Base-by-base conservation (phyloP, 2,797 vertebrate species). In the Rachycentron canadum region DNA sequence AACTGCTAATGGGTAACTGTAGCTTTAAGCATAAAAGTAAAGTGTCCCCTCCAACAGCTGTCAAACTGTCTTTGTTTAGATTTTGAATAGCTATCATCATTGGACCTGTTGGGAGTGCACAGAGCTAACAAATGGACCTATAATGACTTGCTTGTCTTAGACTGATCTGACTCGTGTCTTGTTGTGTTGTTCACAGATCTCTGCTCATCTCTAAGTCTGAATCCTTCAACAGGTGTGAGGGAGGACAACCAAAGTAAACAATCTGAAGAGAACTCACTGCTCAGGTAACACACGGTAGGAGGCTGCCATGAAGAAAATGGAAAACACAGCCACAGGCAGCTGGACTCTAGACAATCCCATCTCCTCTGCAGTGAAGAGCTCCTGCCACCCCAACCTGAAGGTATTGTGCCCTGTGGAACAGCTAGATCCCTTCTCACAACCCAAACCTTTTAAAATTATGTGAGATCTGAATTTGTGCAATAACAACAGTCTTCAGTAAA, bases 381-480 rank as follows among this genome's bases (percentile, higher is more conserved):
- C 90, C 0, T 93, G 95, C 70, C 95, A 95, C 79, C 94, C 95
- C 69, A 92, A 95, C 70, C 92, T 98, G 63, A 98, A 97, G 97
- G 97, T 98, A 96, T 47, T 61, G n/a, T 60, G 13, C 19, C 26
- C 26, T 30, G 3, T 63, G 32, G 4, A 38, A 47, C 41, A 28
- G 16, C 0, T 1, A 62, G 23, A 26, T 59, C 57, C 34, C 2
- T 10, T 21, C 41, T 41, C 13, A 28, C 9, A 41, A 40, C 1
- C 38, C 36, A 40, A 38, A 32, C 5, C 21, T 21, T 47, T 7
- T 25, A 13, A 12, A 34, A 28, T 47, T 4, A 10, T 55, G 32
- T 26, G 8, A 34, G 9, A 41, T 1, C 34, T 59, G 41, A 36
- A 36, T 43, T 12, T 49, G 11, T 26, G 23, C 25, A 12, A 52